A percentile compares a stretch with the other conserved stretches of the same genome.
Evolutionary conservation across 2,888 invertebrate genomes (phyloP).

Genomic region (Drosophila mettleri): DNA sequence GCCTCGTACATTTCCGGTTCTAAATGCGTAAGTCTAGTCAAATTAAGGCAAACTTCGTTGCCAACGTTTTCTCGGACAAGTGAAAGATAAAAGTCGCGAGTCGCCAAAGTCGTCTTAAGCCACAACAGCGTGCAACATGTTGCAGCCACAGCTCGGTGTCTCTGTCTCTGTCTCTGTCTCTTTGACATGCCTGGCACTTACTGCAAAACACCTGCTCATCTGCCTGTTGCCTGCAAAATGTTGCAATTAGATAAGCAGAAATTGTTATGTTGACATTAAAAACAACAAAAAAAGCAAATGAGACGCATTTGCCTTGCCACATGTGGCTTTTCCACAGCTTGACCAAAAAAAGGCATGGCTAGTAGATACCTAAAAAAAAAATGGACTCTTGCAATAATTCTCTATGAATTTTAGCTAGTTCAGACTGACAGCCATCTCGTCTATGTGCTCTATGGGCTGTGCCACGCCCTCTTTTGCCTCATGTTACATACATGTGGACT

Average conservation of each 20-base stretch:
- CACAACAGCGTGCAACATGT: slow-evolving; percentile 16
- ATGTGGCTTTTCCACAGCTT: slow-evolving; percentile 34
- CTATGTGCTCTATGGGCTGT: not conserved
- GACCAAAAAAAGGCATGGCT: not conserved
- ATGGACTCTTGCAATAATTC: too few species aligned
- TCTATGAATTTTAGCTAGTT: too few species aligned
- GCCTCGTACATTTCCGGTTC: slow-evolving; percentile 76
- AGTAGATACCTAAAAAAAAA: not conserved
- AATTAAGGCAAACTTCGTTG: slow-evolving; percentile 71
- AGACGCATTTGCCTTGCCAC: slow-evolving; percentile 47
- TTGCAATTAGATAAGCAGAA: slow-evolving; percentile 81
- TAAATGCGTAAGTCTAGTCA: slow-evolving; percentile 81
- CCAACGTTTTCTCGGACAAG: slow-evolving; percentile 37
- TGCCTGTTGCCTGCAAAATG: slow-evolving; percentile 62
- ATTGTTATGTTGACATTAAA: slow-evolving; percentile 79
- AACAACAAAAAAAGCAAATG: slow-evolving; percentile 35
- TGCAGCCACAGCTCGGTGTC: slow-evolving; percentile 28
- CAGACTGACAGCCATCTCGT: too few species aligned
- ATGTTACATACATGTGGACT: not conserved
- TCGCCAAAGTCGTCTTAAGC: slow-evolving; percentile 33
- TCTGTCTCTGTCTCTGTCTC: slow-evolving; percentile 1
- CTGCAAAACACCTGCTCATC: slow-evolving; percentile 76
- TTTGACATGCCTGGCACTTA: slow-evolving; percentile 69
- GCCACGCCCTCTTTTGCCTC: not conserved
- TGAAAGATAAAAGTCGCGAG: slow-evolving; percentile 61